phyloP scores from a whole-genome alignment of 2,888 invertebrate genomes.

The Stenotaenia linearis region DNA sequence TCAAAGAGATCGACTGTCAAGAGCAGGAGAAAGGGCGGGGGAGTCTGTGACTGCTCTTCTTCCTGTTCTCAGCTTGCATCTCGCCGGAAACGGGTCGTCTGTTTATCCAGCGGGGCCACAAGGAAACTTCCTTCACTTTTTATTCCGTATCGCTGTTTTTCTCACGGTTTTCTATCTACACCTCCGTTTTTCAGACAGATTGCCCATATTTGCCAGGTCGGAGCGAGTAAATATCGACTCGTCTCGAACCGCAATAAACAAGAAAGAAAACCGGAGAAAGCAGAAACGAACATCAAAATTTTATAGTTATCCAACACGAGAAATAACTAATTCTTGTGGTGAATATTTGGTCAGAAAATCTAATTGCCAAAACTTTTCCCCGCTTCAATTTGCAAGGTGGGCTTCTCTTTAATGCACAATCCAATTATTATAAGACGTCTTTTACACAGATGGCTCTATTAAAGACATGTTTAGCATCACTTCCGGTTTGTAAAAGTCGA shows the following conservation, averaged over 20 bases:
- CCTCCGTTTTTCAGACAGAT: background rate
- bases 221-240: background rate
- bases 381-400: too few species aligned
- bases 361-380: too few species aligned
- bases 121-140: background rate
- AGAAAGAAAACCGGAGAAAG: background rate
- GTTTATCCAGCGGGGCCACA: background rate
- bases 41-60: background rate
- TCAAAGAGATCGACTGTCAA: slow-evolving; percentile 11
- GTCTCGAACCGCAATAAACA: background rate
- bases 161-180: background rate
- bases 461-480: too few species aligned
- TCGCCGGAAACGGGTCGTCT: slow-evolving; percentile 2
- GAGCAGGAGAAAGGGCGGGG: background rate
- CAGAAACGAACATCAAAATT: too few species aligned
- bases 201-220: slow-evolving; percentile 1
- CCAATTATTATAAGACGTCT: too few species aligned
- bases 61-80: slow-evolving; percentile 26
- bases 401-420: too few species aligned
- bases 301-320: too few species aligned
- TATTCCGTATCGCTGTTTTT: background rate
- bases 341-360: too few species aligned
- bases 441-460: too few species aligned
- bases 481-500: too few species aligned
- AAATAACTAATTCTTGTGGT: background rate